Conservation (phyloP, 2,113 vertebrate species). For the Dipodomys merriami region DNA sequence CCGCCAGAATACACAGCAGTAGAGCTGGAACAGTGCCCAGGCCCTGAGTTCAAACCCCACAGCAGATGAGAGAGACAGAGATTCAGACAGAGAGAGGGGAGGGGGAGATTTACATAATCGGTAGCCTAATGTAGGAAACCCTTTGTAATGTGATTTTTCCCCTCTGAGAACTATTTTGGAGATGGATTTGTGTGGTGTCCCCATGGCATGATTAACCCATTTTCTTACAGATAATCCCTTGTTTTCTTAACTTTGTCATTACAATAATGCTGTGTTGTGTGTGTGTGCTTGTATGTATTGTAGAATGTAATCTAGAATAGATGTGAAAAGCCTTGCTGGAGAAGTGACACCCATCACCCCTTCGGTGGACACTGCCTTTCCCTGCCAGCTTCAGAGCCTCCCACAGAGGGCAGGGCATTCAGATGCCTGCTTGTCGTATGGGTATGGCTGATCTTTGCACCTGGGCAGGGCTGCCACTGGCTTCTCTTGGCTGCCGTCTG, state of each 20-base stretch:
- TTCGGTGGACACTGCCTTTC: neutral
- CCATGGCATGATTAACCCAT: neutral
- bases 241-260: neutral
- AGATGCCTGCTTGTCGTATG: neutral
- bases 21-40: too few species aligned
- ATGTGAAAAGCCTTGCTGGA: neutral
- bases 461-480: too few species aligned
- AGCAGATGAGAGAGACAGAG: too few species aligned
- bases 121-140: neutral
- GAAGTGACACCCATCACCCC: neutral
- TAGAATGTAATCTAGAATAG: neutral
- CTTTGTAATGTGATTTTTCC: slow-evolving; percentile 15
- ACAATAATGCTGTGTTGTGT: neutral
- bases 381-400: too few species aligned
- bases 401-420: too few species aligned
- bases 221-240: neutral
- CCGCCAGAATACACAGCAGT: too few species aligned
- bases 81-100: too few species aligned
- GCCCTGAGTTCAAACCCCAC: too few species aligned
- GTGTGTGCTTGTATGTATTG: neutral
- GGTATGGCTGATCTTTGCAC: neutral
- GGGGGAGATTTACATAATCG: too few species aligned
- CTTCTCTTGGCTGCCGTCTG: neutral
- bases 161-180: neutral
- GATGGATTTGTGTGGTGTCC: neutral